Evolutionary conservation across 2,797 vertebrate species (phyloP), one percentile per base, ranked within the genome.

Genomic region (Catharus ustulatus): DNA sequence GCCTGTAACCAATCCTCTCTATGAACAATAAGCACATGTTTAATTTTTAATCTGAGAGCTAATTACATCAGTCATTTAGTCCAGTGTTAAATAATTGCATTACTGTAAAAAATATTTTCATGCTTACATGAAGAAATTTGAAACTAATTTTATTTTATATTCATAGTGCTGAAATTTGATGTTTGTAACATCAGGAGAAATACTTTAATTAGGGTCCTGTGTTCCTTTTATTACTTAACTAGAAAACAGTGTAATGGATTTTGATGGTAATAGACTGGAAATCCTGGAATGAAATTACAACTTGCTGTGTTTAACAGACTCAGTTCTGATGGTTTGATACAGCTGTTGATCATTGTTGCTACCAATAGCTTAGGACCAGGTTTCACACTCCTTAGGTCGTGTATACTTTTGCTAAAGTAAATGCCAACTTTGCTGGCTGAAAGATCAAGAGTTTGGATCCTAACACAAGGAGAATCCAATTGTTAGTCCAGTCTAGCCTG

Each of bases 11-110:
- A 79, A 11, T 76, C 61, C 64, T 66, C 85, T 87, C 55, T 62
- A 32, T 6, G 18, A 61, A 38, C 64, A 88, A 85, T 76, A 77
- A 76, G 46, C 55, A 66, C 1, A 2, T 57, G 55, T 77, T 92
- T 83, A 80, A 83, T 90, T 94, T 94, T 87, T 88, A 94, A 91
- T 73, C 61, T 1, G 2, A 73, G 92, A 64, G 55, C 62, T 82
- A 88, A 77, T 87, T 68, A 73, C 58, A 75, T 76, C 45, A 62
- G 61, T 66, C 2, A 2, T 62, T 75, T 81, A 40, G 32, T 74
- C 40, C 6, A 9, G 36, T 91, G 57, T 95, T 72, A 83, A 90
- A 48, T 82, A 83, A 84, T 48, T 64, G 30, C 11, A 73, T 76
- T 81, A 14, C 51, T 5, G 9, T 81, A n/a, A 84, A 80, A 90